Base-by-base conservation (phyloP, 2,888 invertebrate genomes). In the Eustalomyia histrio region DNA sequence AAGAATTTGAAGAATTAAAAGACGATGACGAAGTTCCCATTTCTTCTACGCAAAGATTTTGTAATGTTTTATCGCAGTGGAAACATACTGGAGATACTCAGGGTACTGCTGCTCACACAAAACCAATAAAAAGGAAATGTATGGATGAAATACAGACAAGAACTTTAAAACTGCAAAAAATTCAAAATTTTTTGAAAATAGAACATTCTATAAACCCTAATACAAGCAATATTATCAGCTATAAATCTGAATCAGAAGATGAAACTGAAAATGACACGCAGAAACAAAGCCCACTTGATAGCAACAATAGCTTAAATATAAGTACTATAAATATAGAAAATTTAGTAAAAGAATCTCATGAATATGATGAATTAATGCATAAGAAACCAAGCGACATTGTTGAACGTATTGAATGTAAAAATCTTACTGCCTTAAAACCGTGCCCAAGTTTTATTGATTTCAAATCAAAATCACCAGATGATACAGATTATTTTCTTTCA, bases 11-110 rank as follows among this genome's bases (percentile, higher is more conserved):
- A 53, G 87, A 89, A 90, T 78, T 91, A 91, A 85, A 87, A 47
- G 57, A 17, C n/a, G 21, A 64, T 7, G 55, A 65, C 81, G 91
- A 92, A 84, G 87, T 92, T 9, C 86, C 86, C 52, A 90, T 91
- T 84, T 91, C 91, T 60, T 90, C 88, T 35, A 84, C 87, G 50
- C 87, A 87, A 76, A 87, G 87, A 35, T 89, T 89, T 68, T 83
- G 85, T 78, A 86, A 87, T 69, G 89, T 88, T 17, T 82, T 90
- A 0, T 86, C 88, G 0, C 90, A 90, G 61, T 91, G 91, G 90
- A 88, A 89, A 16, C 86, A 86, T 35, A 90, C 90, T 0, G 91
- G 90, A 0, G 85, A 87, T 16, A 90, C 89, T 0, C 75, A 83
- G 12, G 87, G 87, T 0, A 76, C 82, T 8, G 84, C 84, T 2